phyloP scores from a whole-genome alignment of 2,797 vertebrate genomes.

The Rallus crepitans region DNA sequence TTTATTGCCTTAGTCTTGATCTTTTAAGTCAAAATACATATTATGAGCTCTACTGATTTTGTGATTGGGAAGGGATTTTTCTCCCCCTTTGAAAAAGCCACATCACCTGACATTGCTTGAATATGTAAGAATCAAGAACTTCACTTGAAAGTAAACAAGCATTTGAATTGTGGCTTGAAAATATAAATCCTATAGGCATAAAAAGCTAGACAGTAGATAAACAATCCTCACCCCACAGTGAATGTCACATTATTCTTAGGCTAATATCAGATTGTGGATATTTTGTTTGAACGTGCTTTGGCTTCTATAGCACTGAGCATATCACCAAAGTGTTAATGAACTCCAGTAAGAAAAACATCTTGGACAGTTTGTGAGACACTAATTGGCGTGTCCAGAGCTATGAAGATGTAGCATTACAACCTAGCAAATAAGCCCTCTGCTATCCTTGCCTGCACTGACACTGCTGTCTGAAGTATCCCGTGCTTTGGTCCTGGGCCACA shows the following conservation, averaged over 20 bases:
- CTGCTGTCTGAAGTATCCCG: background rate
- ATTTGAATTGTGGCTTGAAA: background rate
- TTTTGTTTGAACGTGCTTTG: background rate
- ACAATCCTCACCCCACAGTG: background rate
- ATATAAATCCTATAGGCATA: background rate
- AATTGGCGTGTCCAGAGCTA: background rate
- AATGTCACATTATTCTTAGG: background rate
- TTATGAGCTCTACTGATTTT: background rate
- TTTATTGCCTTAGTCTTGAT: background rate
- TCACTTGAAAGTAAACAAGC: background rate
- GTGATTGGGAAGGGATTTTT: background rate
- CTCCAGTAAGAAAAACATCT: background rate
- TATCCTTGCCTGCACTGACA: rapidly evolving
- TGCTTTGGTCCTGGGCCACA: no score
- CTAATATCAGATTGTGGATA: background rate
- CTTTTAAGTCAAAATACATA: background rate
- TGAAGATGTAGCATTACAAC: background rate
- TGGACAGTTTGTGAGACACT: background rate
- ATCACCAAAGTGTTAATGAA: rapidly evolving
- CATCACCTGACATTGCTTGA: background rate
- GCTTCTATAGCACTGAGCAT: background rate
- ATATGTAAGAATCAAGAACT: background rate
- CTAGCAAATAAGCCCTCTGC: background rate
- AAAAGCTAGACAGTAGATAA: background rate
- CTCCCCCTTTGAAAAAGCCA: background rate